Conservation (phyloP, 2,888 invertebrate genomes). For the Euproctis similis region DNA sequence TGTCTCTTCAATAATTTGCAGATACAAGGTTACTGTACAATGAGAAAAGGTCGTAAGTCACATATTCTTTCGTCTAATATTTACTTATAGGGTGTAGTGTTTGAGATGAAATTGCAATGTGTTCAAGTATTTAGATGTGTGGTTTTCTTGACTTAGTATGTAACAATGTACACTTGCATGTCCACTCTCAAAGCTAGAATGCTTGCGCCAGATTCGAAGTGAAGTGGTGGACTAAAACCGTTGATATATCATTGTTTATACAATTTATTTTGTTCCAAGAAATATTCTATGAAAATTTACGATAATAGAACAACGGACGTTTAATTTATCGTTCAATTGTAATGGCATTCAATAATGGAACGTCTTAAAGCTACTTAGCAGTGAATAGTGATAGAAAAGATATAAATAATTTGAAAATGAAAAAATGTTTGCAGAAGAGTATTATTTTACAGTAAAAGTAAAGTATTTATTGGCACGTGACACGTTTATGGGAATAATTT, state of each 20-base stretch:
- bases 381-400: too few relatives aligned
- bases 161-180: slow-evolving; percentile 68
- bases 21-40: slow-evolving; percentile 16
- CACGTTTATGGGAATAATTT: too few relatives aligned
- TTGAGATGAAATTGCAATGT: slow-evolving; percentile 1
- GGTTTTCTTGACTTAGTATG: slow-evolving; percentile 13
- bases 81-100: accelerated
- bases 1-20: slow-evolving; percentile 8
- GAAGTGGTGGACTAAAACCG: slow-evolving; percentile 42
- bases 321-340: slow-evolving; percentile 7
- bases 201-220: slow-evolving; percentile 60
- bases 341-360: slow-evolving; percentile 1
- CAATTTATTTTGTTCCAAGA: slow-evolving; percentile 15
- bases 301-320: slow-evolving; percentile 3
- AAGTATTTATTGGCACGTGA: too few relatives aligned
- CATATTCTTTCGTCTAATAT: background rate
- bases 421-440: too few relatives aligned
- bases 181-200: slow-evolving; percentile 52
- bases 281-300: slow-evolving; percentile 5
- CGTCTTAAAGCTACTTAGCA: too few relatives aligned
- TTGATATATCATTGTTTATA: slow-evolving; percentile 27
- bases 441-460: too few relatives aligned
- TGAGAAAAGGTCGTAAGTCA: slow-evolving; percentile 4
- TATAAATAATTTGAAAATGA: too few relatives aligned
- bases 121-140: slow-evolving; percentile 8